phyloP scores from a whole-genome alignment of 2,888 invertebrate species.

The Frankliniella fusca region DNA sequence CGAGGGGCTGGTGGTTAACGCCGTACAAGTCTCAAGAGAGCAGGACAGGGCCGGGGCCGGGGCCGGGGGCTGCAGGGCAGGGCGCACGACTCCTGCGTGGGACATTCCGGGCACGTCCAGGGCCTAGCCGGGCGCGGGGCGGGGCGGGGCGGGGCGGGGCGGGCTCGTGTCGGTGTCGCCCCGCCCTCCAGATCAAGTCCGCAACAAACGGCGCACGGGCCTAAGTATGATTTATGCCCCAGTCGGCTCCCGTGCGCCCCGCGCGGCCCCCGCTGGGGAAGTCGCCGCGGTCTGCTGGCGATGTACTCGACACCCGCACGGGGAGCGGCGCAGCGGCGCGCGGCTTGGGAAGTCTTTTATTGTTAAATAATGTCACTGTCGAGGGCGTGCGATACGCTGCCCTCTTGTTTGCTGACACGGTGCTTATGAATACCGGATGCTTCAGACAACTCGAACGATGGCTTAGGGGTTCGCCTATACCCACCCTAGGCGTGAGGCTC shows the following conservation, averaged over 20 bases:
- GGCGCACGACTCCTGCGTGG: neutral
- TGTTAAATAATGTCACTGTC: neutral
- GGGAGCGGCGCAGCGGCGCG: neutral
- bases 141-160: neutral
- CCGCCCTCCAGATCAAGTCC: conserved; percentile 9
- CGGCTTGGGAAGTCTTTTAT: neutral
- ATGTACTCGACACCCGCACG: neutral
- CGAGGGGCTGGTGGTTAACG: neutral
- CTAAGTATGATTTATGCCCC: conserved; percentile 17
- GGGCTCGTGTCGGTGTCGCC: neutral
- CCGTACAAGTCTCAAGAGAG: neutral
- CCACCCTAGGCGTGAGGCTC: too few relatives aligned
- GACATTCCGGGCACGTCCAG: conserved; percentile 15
- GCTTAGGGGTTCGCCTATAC: too few relatives aligned
- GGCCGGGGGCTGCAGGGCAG: neutral
- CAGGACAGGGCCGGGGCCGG: neutral
- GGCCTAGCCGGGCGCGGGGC: neutral
- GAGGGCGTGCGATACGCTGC: too few relatives aligned
- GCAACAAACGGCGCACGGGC: neutral
- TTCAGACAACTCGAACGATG: too few relatives aligned
- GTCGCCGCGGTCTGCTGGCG: neutral
- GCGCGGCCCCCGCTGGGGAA: neutral
- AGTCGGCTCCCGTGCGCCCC: neutral
- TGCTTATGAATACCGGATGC: too few relatives aligned
- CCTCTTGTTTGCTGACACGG: too few relatives aligned